phyloP scores from a whole-genome alignment of 2,888 invertebrate species.

The Euclidia mi region DNA sequence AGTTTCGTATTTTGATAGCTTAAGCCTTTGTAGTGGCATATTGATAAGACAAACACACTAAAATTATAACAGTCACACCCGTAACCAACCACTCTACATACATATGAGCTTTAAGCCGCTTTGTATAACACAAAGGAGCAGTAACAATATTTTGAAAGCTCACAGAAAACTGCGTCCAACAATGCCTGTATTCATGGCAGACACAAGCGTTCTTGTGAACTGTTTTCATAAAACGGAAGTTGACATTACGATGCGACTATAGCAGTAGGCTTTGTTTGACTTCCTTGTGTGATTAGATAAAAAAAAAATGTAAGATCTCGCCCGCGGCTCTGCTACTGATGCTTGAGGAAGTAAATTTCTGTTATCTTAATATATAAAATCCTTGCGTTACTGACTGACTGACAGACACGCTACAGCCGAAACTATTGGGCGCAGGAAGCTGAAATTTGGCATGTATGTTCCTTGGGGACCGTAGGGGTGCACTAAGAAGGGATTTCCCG shows the following conservation, averaged over 20 bases:
- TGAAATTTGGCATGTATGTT: too few relatives aligned
- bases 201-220: constrained; percentile 57
- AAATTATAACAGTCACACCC: constrained; percentile 35
- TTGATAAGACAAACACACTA: constrained; percentile 16
- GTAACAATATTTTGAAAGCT: constrained; percentile 79
- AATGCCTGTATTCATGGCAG: constrained; percentile 65
- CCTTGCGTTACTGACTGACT: too few relatives aligned
- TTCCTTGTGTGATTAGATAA: constrained; percentile 55
- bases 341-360: not conserved
- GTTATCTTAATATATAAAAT: too few relatives aligned
- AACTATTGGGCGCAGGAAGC: too few relatives aligned
- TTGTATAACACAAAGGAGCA: constrained; percentile 65
- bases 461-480: too few relatives aligned
- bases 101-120: constrained; percentile 51
- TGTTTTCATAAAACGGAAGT: constrained; percentile 78
- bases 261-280: constrained; percentile 61
- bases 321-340: constrained; percentile 14
- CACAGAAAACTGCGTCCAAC: constrained; percentile 68
- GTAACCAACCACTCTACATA: constrained; percentile 16
- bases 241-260: constrained; percentile 69
- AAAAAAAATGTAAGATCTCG: constrained; percentile 25
- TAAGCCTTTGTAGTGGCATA: too few relatives aligned
- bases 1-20: too few relatives aligned
- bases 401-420: too few relatives aligned
- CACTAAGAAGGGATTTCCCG: too few relatives aligned